phyloP scores from a whole-genome alignment of 2,888 invertebrate species.

The Polietes domitor region DNA sequence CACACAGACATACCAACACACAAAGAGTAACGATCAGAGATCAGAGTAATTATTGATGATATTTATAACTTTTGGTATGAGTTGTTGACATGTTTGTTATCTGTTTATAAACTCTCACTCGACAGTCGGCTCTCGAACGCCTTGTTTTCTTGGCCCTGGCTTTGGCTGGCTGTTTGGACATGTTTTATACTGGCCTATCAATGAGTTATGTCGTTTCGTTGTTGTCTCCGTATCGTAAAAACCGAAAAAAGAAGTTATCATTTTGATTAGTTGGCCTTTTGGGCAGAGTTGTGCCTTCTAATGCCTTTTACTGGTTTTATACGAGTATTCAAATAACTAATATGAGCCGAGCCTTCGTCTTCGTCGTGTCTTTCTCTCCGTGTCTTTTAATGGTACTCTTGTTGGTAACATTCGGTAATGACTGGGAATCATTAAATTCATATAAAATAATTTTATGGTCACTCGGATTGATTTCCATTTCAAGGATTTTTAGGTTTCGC shows the following conservation, averaged over 20 bases:
- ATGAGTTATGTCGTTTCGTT: constrained; percentile 19
- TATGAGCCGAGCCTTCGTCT: neutral
- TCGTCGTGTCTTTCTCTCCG: neutral
- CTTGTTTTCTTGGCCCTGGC: neutral
- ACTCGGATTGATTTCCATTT: constrained; percentile 4
- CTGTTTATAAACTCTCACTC: constrained; percentile 61
- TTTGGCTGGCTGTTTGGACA: neutral
- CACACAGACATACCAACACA: neutral
- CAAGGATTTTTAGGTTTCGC: constrained; percentile 39
- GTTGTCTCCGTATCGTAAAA: constrained; percentile 44
- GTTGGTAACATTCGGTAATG: constrained; percentile 51
- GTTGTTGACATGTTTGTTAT: constrained; percentile 78
- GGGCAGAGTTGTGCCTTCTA: neutral
- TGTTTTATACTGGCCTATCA: neutral
- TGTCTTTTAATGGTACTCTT: no score
- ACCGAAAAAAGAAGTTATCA: constrained; percentile 22
- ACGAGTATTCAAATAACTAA: neutral
- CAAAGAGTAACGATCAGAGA: constrained; percentile 1
- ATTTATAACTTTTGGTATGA: constrained; percentile 74
- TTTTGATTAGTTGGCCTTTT: constrained; percentile 19
- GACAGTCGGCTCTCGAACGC: no score
- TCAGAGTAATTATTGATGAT: constrained; percentile 66
- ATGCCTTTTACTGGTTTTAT: constrained; percentile 5
- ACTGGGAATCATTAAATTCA: constrained; percentile 43
- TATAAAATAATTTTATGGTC: constrained; percentile 59